Base-by-base conservation (phyloP, 2,888 invertebrate genomes). In the Ptilodon capucinus region DNA sequence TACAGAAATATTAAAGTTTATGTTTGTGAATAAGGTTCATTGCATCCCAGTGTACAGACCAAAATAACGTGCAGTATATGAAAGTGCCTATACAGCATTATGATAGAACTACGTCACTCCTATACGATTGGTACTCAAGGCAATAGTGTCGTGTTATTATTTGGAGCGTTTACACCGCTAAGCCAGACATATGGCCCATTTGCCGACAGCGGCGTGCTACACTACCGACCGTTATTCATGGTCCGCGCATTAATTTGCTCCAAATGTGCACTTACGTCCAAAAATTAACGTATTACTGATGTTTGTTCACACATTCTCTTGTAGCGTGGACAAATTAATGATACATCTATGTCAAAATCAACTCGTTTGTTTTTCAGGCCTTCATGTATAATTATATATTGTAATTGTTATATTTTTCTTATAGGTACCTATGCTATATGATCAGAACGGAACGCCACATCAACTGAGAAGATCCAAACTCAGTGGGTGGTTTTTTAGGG, bases 121-220 rank as follows among this genome's bases (percentile, higher is more conserved):
- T 50, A 47, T 54, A 41, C 62, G 49, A 52, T 65, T 64, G 53
- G 54, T 52, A 57, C 64, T 46, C 47, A 45, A 69, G 74, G 74
- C 81, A 78, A 84, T 77, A 81, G 81, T 78, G 82, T 79, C 80
- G 79, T 84, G 81, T 81, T 86, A 86, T 86, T 85, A 85, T 86
- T 85, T 84, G 77, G 80, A 74, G 69, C 79, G 80, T 82, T 85
- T 81, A 81, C 83, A 81, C 75, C 84, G 77, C 81, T 88, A 87
- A 89, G 86, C 86, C 75, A 82, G 85, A 88, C 77, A 74, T 86
- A 87, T 86, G 78, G 84, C 61, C 85, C 85, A 86, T 88, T 87
- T 80, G 79, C 78, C 74, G 80, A 81, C 82, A 76, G 78, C 77
- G 78, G 79, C 80, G 81, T 66, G 80, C 76, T 74, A 75, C 38